A percentile compares a stretch with the other conserved stretches of the same genome.
Evolutionary conservation across 2,888 invertebrate genomes (phyloP).

Genomic region (Monochamus alternatus): DNA sequence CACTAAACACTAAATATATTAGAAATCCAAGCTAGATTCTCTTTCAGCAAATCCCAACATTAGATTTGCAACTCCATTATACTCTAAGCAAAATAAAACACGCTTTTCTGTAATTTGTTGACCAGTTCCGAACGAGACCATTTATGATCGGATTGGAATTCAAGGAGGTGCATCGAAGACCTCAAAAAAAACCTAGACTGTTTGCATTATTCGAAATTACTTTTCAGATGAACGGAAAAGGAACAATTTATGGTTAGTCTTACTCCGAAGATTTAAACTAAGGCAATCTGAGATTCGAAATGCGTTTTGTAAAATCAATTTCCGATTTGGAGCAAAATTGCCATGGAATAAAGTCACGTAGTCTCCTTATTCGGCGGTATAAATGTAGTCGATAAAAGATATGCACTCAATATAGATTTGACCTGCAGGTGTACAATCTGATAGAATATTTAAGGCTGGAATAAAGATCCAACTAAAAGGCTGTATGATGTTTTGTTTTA

Average conservation of each 20-base stretch:
- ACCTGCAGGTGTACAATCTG: neutral
- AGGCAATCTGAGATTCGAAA: constrained; percentile 18
- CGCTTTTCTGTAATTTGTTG: neutral
- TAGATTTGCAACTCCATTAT: neutral
- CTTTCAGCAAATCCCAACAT: too few species aligned
- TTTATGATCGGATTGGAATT: neutral
- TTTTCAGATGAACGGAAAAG: constrained; percentile 9
- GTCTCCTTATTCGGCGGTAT: constrained; percentile 8
- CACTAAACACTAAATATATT: too few species aligned
- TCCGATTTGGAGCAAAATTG: constrained; percentile 19
- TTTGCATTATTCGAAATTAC: constrained; percentile 16
- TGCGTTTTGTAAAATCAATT: constrained; percentile 22
- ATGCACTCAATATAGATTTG: neutral
- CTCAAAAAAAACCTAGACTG: neutral
- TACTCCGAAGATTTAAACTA: constrained; percentile 7
- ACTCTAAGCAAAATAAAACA: neutral
- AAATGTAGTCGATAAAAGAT: constrained; percentile 1
- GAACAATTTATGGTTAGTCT: constrained; percentile 21
- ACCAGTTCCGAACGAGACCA: neutral
- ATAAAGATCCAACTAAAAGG: too few species aligned
- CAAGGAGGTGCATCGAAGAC: neutral
- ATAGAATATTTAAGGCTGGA: neutral
- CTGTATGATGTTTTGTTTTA: too few species aligned
- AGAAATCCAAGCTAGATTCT: too few species aligned
- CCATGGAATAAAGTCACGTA: constrained; percentile 24